Evolutionary conservation across 2,113 vertebrate genomes (phyloP), one percentile per base, ranked within the genome.

Genomic region (Sclerurus mexicanus): DNA sequence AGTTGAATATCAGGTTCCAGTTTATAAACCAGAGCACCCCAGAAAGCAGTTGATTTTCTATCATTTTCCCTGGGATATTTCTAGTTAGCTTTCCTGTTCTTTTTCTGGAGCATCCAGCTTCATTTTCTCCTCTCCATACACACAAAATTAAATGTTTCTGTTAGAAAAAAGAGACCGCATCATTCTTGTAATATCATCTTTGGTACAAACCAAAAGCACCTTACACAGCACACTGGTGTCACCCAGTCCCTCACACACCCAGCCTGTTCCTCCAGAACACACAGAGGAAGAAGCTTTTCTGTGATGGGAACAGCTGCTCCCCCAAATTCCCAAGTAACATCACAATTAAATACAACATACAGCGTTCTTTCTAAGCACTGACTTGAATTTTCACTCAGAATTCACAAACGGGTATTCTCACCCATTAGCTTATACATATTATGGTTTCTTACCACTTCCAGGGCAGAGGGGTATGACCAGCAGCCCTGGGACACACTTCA

Each of bases 141-240:
- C 35, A 53, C 9, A 40, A 44, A 67, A 53, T 24, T 28, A 15
- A 56, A 42, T 12, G 22, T 25, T 53, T 90, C 31, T 72, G 63
- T 79, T 56, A 24, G 67, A 92, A 69, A 62, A 66, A 77, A 92
- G 83, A 92, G 73, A 60, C 46, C 0, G 0, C 49, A 82, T 49
- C 56, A 24, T 53, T 83, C 63, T 39, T 49, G 28, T 10, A 91
- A 25, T 44, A 82, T 94, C 94, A 74, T 94, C 93, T 95, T 95
- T 95, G 92, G 95, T 92, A 96, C 59, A 66, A 87, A 93, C 90
- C 73, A 90, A 60, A 85, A 93, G 42, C 62, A 77, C 67, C 46
- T 68, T 30, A 24, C 50, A 56, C 28, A 78, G 62, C 59, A 58
- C 25, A 75, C 53, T 5, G 31, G 50, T 27, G 37, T 67, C 83